Percentiles rank a stretch among this genome's conserved stretches.
Conservation (phyloP, 2,888 invertebrate species). For the Xanthorhoe spadicearia region DNA sequence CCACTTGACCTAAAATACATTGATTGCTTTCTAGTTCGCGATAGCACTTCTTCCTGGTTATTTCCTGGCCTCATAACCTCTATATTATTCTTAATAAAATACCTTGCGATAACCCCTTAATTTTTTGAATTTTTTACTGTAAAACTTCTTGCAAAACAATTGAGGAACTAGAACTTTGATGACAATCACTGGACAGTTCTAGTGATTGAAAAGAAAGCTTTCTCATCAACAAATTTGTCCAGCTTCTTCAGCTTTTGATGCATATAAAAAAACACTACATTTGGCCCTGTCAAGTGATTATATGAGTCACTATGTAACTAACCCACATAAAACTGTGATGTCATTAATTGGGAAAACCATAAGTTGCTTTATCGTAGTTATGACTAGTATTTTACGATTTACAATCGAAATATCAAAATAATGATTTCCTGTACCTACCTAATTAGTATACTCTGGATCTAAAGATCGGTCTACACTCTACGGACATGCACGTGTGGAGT, state of each 20-base stretch:
- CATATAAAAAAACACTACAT: background rate
- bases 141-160: background rate
- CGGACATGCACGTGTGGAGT: constrained; percentile 16
- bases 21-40: constrained; percentile 28
- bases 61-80: constrained; percentile 23
- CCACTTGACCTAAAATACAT: constrained; percentile 35
- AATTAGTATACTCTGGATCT: background rate
- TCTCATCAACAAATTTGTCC: background rate
- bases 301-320: background rate
- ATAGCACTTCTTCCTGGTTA: constrained; percentile 29
- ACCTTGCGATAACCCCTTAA: background rate
- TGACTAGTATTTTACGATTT: background rate
- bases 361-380: background rate
- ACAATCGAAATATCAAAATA: constrained; percentile 2
- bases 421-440: constrained; percentile 14
- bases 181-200: no score
- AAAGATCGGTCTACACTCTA: constrained; percentile 12
- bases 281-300: background rate
- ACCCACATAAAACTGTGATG: background rate
- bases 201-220: background rate
- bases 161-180: background rate
- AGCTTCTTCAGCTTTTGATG: background rate
- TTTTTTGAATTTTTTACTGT: background rate
- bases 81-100: background rate
- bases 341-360: no score